These are phyloP conservation scores for Penaeus vannamei DNA, from an alignment of 1,140 invertebrate species.

Conservation along the genomic window DNA sequence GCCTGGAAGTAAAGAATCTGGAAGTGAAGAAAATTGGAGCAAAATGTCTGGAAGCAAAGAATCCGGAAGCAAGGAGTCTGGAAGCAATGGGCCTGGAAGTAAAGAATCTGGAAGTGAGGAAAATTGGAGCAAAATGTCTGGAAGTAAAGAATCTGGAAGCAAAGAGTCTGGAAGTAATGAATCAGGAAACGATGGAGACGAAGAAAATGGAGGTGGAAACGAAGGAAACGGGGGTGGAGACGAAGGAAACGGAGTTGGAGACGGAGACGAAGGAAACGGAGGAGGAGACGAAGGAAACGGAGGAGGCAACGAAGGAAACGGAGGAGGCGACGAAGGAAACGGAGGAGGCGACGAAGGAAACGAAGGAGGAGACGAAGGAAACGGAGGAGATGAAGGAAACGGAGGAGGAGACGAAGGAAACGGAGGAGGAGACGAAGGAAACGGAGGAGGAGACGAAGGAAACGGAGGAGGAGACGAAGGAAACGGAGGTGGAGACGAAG, in stretches of 20 bases:
- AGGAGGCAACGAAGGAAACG: neutral
- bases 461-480: neutral
- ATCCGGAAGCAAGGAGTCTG: constrained; percentile 36
- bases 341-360: constrained; percentile 18
- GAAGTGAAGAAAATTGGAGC: too few species aligned
- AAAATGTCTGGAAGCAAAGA: constrained; percentile 26
- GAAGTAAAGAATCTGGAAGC: neutral
- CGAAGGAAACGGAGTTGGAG: neutral
- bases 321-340: neutral
- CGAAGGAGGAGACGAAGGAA: neutral
- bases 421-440: neutral
- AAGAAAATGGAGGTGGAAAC: neutral
- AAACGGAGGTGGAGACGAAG: neutral
- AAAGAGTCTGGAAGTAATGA: neutral
- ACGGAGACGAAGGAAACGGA: neutral
- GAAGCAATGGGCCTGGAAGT: neutral
- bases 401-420: neutral
- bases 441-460: neutral
- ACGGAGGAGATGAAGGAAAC: too few species aligned
- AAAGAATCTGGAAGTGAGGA: neutral
- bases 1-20: neutral
- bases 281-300: neutral
- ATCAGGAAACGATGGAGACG: neutral
- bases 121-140: too few species aligned
- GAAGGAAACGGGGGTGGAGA: neutral